phyloP scores from a whole-genome alignment of 1,140 invertebrate species.

The Leptoteleia sp. region DNA sequence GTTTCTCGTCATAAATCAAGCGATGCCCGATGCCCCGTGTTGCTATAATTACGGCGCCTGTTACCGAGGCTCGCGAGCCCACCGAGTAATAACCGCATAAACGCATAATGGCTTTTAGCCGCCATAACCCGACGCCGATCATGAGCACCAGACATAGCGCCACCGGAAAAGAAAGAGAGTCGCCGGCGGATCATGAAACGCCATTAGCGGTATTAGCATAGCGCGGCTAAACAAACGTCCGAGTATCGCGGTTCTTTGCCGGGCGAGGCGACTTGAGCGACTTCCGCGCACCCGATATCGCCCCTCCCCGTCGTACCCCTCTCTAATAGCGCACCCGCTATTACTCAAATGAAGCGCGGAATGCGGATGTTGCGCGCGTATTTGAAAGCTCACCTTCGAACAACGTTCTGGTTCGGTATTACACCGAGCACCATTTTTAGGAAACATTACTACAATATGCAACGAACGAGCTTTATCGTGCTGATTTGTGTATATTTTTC shows the following conservation, averaged over 20 bases:
- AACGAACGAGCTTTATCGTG: too few species aligned
- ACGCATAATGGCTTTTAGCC: conserved; percentile 66
- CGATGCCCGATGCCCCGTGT: conserved; percentile 45
- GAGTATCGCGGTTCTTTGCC: conserved; percentile 27
- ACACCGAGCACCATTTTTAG: too few species aligned
- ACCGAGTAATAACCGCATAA: conserved; percentile 70
- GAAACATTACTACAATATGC: too few species aligned
- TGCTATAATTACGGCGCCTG: conserved; percentile 67
- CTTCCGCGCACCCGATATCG: conserved; percentile 8
- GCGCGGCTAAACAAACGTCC: conserved; percentile 23
- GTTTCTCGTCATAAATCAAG: conserved; percentile 67
- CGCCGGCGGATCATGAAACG: conserved; percentile 39
- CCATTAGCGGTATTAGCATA: conserved; percentile 62
- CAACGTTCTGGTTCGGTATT: conserved; percentile 18
- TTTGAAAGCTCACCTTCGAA: conserved; percentile 45
- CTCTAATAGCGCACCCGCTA: conserved; percentile 10
- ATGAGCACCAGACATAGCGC: conserved; percentile 33
- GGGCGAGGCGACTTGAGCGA: conserved; percentile 20
- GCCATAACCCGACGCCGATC: conserved; percentile 47
- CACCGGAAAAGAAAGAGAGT: conserved; percentile 37
- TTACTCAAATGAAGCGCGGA: conserved; percentile 39
- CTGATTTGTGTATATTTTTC: too few species aligned
- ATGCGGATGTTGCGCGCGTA: conserved; percentile 10
- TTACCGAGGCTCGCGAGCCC: conserved; percentile 40
- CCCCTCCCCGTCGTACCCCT: too few species aligned